Conservation (phyloP, 2,888 invertebrate species). For the Noctua janthe region DNA sequence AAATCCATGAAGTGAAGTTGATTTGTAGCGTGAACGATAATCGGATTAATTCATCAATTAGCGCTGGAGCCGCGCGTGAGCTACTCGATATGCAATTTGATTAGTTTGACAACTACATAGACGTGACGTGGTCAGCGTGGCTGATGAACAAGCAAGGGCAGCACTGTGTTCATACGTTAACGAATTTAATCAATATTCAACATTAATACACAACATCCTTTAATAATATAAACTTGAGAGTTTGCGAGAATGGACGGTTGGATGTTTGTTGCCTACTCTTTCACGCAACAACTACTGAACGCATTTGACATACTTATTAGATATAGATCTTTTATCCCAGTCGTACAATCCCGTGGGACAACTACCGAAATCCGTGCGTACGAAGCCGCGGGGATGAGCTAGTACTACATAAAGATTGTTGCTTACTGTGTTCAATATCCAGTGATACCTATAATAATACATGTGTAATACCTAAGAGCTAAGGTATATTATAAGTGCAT, state of each 20-base stretch:
- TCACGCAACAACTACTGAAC: not conserved
- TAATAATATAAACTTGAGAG: not conserved
- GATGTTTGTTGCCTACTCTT: not conserved
- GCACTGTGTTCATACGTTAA: not conserved
- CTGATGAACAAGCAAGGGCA: not conserved
- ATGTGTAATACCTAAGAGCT: too few relatives aligned
- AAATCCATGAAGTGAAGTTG: constrained; percentile 13
- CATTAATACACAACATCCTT: not conserved
- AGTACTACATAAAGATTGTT: too few relatives aligned
- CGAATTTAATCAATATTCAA: constrained; percentile 27
- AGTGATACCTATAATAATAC: too few relatives aligned
- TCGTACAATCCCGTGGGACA: too few relatives aligned
- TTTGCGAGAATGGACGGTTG: not conserved
- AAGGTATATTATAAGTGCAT: too few relatives aligned
- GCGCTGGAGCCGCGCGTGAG: constrained; percentile 16
- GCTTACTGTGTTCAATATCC: too few relatives aligned
- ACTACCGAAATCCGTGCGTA: too few relatives aligned
- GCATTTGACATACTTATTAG: too few relatives aligned
- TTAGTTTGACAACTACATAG: constrained; percentile 23
- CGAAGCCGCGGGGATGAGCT: too few relatives aligned
- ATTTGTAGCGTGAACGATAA: constrained; percentile 30
- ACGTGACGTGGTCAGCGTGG: constrained; percentile 1
- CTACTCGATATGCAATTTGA: constrained; percentile 41
- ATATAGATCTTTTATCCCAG: too few relatives aligned
- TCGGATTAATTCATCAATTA: constrained; percentile 41